phyloP scores from a whole-genome alignment of 2,113 vertebrate species.

The Osmerus mordax region DNA sequence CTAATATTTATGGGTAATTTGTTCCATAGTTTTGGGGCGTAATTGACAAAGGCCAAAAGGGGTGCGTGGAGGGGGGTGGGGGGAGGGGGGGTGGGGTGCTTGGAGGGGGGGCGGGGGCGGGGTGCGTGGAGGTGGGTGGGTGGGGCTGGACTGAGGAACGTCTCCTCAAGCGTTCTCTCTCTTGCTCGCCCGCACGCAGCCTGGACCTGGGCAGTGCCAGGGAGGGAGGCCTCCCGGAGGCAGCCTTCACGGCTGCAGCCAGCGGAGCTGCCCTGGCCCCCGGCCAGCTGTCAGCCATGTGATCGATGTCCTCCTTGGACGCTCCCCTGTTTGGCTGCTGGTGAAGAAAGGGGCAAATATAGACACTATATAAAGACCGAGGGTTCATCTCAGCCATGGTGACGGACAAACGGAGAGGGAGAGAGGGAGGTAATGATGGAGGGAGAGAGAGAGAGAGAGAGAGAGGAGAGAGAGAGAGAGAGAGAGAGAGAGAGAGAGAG shows the following conservation, averaged over 20 bases:
- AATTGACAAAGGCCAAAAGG: too few species aligned
- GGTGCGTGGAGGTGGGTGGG: constrained; percentile 8
- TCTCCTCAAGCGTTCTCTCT: too few species aligned
- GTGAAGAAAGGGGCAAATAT: constrained; percentile 71
- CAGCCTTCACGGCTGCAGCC: too few species aligned
- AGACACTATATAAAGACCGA: constrained; percentile 47
- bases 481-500: too few species aligned
- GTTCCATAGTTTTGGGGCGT: too few species aligned
- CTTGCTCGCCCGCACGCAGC: too few species aligned
- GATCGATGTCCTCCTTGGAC: constrained; percentile 66
- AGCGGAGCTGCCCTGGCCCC: too few species aligned
- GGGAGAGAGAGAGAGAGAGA: constrained; percentile 36
- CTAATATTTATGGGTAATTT: too few species aligned
- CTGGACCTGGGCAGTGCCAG: constrained; percentile 11
- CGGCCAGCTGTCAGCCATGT: constrained; percentile 68
- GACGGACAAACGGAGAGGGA: constrained; percentile 6
- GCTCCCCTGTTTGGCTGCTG: constrained; percentile 57
- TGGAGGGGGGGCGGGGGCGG: not conserved
- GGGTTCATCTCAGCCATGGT: constrained; percentile 58
- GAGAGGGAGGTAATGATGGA: constrained; percentile 28
- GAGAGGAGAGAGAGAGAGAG: too few species aligned
- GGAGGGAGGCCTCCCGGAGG: not conserved
- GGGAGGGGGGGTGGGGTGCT: too few species aligned
- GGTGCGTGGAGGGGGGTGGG: not conserved
- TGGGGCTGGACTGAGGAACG: too few species aligned